These are phyloP conservation scores for Bagarius yarrelli DNA, from an alignment of 2,113 vertebrate species.

Conservation along the genomic window DNA sequence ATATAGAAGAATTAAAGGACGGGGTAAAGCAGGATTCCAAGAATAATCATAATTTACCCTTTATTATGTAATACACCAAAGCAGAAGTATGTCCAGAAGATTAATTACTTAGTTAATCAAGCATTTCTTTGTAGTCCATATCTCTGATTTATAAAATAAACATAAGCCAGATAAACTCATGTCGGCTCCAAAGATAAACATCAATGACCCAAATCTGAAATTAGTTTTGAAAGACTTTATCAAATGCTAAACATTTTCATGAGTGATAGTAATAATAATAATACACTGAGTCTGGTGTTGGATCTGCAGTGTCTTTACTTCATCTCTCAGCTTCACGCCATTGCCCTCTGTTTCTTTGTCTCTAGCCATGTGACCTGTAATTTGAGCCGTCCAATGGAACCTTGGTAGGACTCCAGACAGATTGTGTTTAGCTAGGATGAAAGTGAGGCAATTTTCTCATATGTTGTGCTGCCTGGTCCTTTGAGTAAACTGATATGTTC, in stretches of 20 bases:
- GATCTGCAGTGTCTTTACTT: background rate
- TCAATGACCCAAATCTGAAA: background rate
- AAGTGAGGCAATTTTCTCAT: background rate
- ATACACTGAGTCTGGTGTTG: background rate
- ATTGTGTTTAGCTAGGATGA: background rate
- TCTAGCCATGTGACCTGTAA: slow-evolving; percentile 10
- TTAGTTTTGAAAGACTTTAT: background rate
- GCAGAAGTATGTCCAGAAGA: slow-evolving; percentile 40
- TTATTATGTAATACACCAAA: slow-evolving; percentile 13
- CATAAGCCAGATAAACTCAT: background rate
- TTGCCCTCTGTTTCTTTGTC: background rate
- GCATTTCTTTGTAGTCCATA: background rate
- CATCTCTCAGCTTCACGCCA: background rate
- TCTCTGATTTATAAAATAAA: background rate
- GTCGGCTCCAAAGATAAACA: background rate
- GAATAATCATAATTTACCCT: slow-evolving; percentile 40
- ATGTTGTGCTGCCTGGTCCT: background rate
- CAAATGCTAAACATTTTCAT: background rate
- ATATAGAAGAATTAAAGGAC: slow-evolving; percentile 39
- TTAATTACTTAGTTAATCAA: background rate
- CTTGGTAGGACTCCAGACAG: background rate
- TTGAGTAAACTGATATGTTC: background rate
- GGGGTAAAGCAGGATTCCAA: background rate
- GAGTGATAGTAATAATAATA: background rate
- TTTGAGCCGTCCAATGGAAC: background rate